Evolutionary conservation across 2,113 vertebrate genomes (phyloP).

Genomic region (Sturnira hondurensis): DNA sequence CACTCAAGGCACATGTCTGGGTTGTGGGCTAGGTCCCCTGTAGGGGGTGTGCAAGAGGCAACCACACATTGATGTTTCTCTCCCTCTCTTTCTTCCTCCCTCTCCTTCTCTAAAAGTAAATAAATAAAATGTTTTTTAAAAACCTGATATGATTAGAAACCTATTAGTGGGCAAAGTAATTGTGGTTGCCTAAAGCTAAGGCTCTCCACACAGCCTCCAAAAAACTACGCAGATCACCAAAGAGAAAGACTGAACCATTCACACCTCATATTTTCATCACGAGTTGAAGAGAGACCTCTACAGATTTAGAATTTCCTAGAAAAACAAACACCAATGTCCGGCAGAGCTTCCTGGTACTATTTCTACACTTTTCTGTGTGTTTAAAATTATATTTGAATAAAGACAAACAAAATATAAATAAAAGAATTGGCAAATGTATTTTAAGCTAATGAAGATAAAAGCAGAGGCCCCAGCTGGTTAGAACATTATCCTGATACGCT

Average conservation of each 20-base stretch:
- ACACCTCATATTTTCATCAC: not conserved
- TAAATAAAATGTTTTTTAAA: no score
- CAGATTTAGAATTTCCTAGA: not conserved
- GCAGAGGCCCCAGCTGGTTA: no score
- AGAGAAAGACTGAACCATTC: not conserved
- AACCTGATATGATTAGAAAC: not conserved
- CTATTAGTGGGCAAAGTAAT: not conserved
- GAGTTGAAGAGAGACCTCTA: not conserved
- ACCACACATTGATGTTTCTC: no score
- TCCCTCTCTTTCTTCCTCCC: no score
- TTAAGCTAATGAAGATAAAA: not conserved
- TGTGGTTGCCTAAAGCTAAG: not conserved
- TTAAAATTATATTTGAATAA: not conserved
- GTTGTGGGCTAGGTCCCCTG: no score
- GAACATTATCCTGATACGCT: no score
- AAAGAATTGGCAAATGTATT: not conserved
- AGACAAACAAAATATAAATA: not conserved
- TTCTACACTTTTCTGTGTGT: not conserved
- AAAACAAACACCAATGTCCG: not conserved
- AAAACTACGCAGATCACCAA: not conserved
- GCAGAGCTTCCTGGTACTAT: not conserved
- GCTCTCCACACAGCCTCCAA: not conserved
- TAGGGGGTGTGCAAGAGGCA: no score
- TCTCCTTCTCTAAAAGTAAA: no score
- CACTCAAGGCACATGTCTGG: no score